Base-by-base conservation (phyloP, 2,888 invertebrate genomes). In the Isotomurus palustris region DNA sequence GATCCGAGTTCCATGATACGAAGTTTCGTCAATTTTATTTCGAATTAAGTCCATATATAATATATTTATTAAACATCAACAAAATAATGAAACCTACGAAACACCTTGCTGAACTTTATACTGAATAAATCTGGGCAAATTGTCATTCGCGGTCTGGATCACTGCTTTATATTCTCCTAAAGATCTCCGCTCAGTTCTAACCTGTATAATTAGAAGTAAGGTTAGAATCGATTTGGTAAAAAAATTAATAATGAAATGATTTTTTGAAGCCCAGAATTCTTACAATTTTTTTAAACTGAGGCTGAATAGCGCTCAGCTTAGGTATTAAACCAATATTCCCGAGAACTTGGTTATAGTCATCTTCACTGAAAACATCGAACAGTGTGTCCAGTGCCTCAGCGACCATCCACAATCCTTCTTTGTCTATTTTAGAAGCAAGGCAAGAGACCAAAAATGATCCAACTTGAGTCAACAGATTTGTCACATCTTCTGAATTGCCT, bases 351-450 rank as follows among this genome's bases (percentile, higher is more conserved):
- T 87, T 84, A 55, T 85, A 83, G 72, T 86, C 84, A 72, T 88
- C 88, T 72, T 87, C 87, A 0, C 85, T 81, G 75, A 85, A 88
- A 67, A 88, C 80, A 72, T 88, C 88, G 75, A 88, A 85, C 25
- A 88, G 72, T 0, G 85, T 82, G 72, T 88, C 88, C 36, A 88
- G 73, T 3, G 85, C 82, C 76, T 88, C 88, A 0, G 87, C 86
- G 32, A 84, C 76, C 4, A 87, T 82, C 84, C 86, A 86, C 6
- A 85, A 81, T 62, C 85, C 83, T 21, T 77, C 75, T 71, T 86
- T 85, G 69, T 80, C 43, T 21, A 54, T 51, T 19, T 56, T 36
- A 66, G 71, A 75, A 72, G 67, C 71, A 27, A 82, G 79, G 22
- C 66, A 64, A 29, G 83, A 82, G 38, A 86, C 69, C 67, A 87